These are phyloP conservation scores for Pterois miles DNA, from an alignment of 2,797 vertebrate species.

Conservation along the genomic window DNA sequence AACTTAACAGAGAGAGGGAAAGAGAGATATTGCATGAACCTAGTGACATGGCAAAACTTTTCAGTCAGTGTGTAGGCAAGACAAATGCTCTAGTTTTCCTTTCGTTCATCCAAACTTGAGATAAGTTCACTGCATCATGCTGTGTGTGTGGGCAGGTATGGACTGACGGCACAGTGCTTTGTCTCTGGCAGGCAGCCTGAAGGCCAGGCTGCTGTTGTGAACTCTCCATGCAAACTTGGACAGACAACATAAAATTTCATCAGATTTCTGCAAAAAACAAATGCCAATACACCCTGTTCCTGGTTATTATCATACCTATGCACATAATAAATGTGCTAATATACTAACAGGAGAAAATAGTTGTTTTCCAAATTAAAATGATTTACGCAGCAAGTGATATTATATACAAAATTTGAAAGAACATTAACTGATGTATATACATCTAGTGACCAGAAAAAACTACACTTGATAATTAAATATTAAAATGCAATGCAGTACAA, in stretches of 20 bases:
- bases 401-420: neutral
- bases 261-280: constrained; percentile 33
- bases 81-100: constrained; percentile 43
- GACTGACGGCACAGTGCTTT: constrained; percentile 49
- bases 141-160: constrained; percentile 68
- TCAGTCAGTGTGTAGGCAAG: constrained; percentile 52
- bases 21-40: constrained; percentile 23
- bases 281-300: constrained; percentile 9
- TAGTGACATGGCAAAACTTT: constrained; percentile 51
- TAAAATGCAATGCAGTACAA: too few relatives aligned
- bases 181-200: constrained; percentile 63
- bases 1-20: neutral
- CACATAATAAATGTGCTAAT: neutral
- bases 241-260: constrained; percentile 38
- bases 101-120: constrained; percentile 45
- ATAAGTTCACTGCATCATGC: constrained; percentile 44
- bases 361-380: too few relatives aligned
- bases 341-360: neutral
- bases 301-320: neutral
- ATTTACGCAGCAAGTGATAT: neutral
- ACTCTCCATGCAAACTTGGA: constrained; percentile 43
- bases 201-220: constrained; percentile 54
- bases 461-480: too few relatives aligned
- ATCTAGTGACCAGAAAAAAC: too few relatives aligned
- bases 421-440: too few relatives aligned